phyloP scores from a whole-genome alignment of 2,888 invertebrate species.

The Hirtodrosophila alboralis region DNA sequence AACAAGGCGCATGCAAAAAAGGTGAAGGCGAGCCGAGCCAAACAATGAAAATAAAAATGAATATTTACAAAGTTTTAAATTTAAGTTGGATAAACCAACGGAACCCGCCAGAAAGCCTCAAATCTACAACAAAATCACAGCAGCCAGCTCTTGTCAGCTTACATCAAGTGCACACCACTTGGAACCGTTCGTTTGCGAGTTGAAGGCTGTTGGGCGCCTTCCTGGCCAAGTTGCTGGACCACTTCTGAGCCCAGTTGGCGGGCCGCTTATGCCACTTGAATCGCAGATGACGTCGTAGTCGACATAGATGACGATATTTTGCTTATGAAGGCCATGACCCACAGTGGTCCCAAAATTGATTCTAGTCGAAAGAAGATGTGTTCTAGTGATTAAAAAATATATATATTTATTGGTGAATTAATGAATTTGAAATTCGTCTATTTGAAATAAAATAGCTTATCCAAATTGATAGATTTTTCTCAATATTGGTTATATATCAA shows the following conservation, averaged over 20 bases:
- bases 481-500: too few relatives aligned
- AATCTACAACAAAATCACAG: constrained; percentile 13
- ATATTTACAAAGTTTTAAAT: constrained; percentile 20
- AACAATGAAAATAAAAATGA: constrained; percentile 37
- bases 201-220: not conserved
- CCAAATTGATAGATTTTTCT: too few relatives aligned
- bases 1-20: constrained; percentile 25
- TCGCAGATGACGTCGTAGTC: constrained; percentile 8
- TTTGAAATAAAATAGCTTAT: too few relatives aligned
- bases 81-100: not conserved
- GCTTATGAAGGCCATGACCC: constrained; percentile 62
- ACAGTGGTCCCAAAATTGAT: not conserved
- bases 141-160: constrained; percentile 61
- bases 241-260: constrained; percentile 43
- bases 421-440: too few relatives aligned
- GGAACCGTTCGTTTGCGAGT: not conserved
- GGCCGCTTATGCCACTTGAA: not conserved
- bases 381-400: too few relatives aligned
- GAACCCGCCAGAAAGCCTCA: not conserved
- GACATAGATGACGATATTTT: constrained; percentile 37
- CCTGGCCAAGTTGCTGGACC: constrained; percentile 52
- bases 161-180: constrained; percentile 10
- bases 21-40: constrained; percentile 29
- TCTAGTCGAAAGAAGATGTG: too few relatives aligned
- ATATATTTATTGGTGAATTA: too few relatives aligned